These are phyloP conservation scores for Corythaeola cristata DNA, from an alignment of 2,113 vertebrate species.

Conservation along the genomic window DNA sequence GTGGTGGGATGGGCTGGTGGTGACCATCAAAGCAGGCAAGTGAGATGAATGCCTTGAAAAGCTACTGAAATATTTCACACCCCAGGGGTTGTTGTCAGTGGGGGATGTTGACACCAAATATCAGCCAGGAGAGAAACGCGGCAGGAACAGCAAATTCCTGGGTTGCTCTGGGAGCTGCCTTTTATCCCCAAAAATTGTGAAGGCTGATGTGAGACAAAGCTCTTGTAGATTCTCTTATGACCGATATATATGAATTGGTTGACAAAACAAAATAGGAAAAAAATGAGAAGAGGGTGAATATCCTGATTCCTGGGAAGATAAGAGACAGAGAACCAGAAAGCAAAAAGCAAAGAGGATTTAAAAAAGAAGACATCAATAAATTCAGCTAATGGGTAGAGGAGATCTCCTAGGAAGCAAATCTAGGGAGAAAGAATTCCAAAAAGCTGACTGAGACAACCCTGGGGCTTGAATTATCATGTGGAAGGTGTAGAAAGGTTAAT, in stretches of 20 bases:
- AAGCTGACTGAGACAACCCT: background rate
- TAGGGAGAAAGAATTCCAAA: background rate
- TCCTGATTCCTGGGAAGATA: background rate
- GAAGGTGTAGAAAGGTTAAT: background rate
- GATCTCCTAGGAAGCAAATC: background rate
- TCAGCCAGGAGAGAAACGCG: background rate
- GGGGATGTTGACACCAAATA: background rate
- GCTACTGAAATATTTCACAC: background rate
- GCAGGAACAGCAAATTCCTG: background rate
- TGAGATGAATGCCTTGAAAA: background rate
- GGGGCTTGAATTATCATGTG: background rate
- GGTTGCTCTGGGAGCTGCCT: background rate
- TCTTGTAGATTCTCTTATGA: background rate
- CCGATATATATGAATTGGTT: background rate
- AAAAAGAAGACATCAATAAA: background rate
- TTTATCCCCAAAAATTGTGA: background rate
- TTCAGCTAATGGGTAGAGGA: background rate
- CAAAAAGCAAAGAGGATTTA: background rate
- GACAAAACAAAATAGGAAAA: background rate
- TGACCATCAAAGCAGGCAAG: background rate
- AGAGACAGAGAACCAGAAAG: background rate
- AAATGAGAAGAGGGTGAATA: background rate
- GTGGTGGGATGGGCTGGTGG: background rate
- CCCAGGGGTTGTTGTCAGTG: background rate
- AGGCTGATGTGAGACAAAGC: background rate